Evolutionary conservation across 2,888 invertebrate species (phyloP).

Genomic region (Malacosoma neustria): DNA sequence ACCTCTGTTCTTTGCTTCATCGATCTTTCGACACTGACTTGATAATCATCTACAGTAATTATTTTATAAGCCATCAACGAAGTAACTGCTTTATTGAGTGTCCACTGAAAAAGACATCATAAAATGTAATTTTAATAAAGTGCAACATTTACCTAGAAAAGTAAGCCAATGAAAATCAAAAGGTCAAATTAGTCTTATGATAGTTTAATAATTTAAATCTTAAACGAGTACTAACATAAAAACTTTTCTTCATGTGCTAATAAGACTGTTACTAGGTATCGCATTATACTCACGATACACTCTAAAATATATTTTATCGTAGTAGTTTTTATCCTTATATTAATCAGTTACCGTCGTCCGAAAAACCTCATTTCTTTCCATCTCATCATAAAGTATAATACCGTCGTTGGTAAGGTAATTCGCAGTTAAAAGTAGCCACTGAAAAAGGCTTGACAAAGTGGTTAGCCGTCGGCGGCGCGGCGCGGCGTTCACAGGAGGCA

Average conservation of each 20-base stretch:
- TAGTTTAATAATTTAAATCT: no score
- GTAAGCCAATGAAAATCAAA: no score
- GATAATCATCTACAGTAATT: conserved; percentile 36
- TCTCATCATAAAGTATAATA: conserved; percentile 31
- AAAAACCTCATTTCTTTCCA: not conserved
- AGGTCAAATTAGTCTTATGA: no score
- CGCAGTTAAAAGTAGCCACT: conserved; percentile 36
- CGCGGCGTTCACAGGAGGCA: conserved; percentile 21
- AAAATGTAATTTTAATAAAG: no score
- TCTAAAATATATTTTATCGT: no score
- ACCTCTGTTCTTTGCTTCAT: conserved; percentile 23
- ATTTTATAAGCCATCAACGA: conserved; percentile 27
- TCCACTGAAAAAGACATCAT: no score
- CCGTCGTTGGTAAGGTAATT: conserved; percentile 28
- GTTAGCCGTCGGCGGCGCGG: conserved; percentile 32
- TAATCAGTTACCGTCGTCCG: not conserved
- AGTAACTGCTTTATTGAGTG: conserved; percentile 23
- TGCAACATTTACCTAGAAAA: no score
- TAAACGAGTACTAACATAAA: no score
- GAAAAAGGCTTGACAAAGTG: conserved; percentile 42
- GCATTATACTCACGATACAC: no score
- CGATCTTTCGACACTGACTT: conserved; percentile 33
- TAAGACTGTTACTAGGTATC: no score
- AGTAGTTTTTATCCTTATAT: no score
- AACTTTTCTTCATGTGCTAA: no score